Base-by-base conservation (phyloP, 2,888 invertebrate genomes). In the Xestobium rufovillosum region DNA sequence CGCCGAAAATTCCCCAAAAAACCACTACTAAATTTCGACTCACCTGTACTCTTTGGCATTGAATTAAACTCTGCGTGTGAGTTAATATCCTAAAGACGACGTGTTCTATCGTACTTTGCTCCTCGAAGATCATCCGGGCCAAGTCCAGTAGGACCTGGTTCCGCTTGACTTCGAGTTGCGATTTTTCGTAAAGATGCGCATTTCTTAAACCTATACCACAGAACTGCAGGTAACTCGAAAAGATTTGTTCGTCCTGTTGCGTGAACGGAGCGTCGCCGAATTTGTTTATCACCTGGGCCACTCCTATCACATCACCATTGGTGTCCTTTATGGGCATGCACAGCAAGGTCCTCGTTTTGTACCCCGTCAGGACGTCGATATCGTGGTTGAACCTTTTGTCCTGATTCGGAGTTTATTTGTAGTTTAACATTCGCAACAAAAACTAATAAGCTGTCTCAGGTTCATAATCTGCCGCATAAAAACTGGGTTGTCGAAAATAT, bases 301-400 rank as follows among this genome's bases (percentile, higher is more conserved):
- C 95, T 13, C 96, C 97, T 52, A 96, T 84, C 52, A 96, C 90
- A 66, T 95, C 91, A 23, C 90, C 92, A 56, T 83, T 84, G 61
- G 84, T 85, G 68, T 94, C 94, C 68, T 89, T 87, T 63, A 95
- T 94, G 36, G 94, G 92, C 91, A 92, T 91, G 65, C 94, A 94
- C 42, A 95, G 76, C 49, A 95, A 77, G 36, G 90, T 88, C 66
- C 85, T 80, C 36, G 94, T 95, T 63, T 83, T 82, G 70, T 92
- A 95, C 30, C 94, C 94, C 13, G 94, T 95, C 66, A 83, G 77
- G 50, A 81, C 83, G 68, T 95, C 95, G 57, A 95, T 87, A 67
- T 89, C 89, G 63, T 89, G 85, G 73, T 92, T 94, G 66, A 95
- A 95, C 54, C 94, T 76, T 38, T 76, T 73, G 61, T 89, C 88